phyloP scores from a whole-genome alignment of 2,113 vertebrate genomes.

The Lampris megalopsis region DNA sequence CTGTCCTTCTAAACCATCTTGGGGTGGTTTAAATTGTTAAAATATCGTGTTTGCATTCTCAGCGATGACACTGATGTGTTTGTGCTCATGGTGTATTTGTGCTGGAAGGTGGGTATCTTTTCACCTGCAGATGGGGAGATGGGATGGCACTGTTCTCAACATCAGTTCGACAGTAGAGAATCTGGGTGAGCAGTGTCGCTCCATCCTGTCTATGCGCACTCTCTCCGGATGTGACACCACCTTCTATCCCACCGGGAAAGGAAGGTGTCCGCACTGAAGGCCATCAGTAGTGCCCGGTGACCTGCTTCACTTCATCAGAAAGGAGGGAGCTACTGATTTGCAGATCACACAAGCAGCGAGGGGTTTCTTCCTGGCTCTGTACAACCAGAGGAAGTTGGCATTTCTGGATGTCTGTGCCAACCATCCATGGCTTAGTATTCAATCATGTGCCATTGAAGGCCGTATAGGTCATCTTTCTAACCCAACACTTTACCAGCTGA shows the following conservation, averaged over 20 bases:
- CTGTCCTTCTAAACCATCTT: too few relatives aligned
- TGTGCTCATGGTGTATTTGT: too few relatives aligned
- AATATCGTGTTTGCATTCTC: not conserved
- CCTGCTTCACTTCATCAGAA: slow-evolving; percentile 8
- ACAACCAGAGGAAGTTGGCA: slow-evolving; percentile 20
- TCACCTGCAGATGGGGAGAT: slow-evolving; percentile 1
- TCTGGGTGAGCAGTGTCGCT: slow-evolving; percentile 19
- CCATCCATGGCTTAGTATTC: too few relatives aligned
- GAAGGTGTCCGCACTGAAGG: slow-evolving; percentile 6
- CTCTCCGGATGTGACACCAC: slow-evolving; percentile 26
- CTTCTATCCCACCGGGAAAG: slow-evolving; percentile 11
- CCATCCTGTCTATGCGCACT: slow-evolving; percentile 12
- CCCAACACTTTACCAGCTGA: too few relatives aligned
- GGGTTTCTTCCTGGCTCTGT: slow-evolving; percentile 17
- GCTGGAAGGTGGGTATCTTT: slow-evolving; percentile 10
- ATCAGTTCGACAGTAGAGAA: slow-evolving; percentile 18
- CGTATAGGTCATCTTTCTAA: too few relatives aligned
- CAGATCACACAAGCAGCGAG: slow-evolving; percentile 15
- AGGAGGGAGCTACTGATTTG: slow-evolving; percentile 18
- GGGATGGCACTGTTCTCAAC: slow-evolving; percentile 19
- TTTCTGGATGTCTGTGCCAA: not conserved
- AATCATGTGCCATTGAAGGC: too few relatives aligned
- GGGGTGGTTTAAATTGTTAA: not conserved
- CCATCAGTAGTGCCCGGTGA: slow-evolving; percentile 11
- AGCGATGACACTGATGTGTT: slow-evolving; percentile 5